Conservation (phyloP, 1,140 invertebrate genomes). For the Drosophila ambigua region DNA sequence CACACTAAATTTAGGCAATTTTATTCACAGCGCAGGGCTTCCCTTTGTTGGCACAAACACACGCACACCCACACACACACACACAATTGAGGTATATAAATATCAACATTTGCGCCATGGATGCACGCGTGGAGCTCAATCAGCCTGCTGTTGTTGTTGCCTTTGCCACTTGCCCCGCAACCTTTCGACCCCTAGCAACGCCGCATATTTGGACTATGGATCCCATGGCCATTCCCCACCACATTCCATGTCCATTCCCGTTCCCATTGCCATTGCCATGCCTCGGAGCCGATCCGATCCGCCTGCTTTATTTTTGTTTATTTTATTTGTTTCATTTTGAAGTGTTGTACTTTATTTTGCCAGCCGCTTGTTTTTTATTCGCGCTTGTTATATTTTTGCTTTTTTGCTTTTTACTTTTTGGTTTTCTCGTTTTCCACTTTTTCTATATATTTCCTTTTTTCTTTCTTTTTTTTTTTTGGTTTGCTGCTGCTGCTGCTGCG, state of each 20-base stretch:
- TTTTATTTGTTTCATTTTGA: constrained; percentile 64
- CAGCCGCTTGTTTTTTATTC: constrained; percentile 32
- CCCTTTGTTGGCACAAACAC: background rate
- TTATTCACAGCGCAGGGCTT: constrained; percentile 7
- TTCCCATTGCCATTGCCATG: constrained; percentile 5
- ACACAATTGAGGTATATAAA: too few species aligned
- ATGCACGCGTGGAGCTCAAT: too few species aligned
- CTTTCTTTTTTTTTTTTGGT: constrained; percentile 7
- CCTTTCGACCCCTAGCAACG: background rate
- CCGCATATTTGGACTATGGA: constrained; percentile 1
- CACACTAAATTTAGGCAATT: constrained; percentile 9
- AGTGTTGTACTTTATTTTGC: constrained; percentile 59
- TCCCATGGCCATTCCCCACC: background rate
- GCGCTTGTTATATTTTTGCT: constrained; percentile 20
- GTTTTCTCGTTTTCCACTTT: background rate
- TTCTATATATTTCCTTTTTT: constrained; percentile 16
- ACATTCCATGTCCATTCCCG: constrained; percentile 7
- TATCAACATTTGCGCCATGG: too few species aligned
- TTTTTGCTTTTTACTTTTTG: background rate
- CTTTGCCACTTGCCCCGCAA: background rate
- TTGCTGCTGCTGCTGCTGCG: constrained; percentile 7
- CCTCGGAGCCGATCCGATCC: constrained; percentile 11
- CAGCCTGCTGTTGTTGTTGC: background rate
- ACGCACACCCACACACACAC: too few species aligned
- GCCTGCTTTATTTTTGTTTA: constrained; percentile 15